Percentiles rank a stretch among this genome's conserved stretches.
Conservation (phyloP, 2,888 invertebrate species). For the Theretra japonica region DNA sequence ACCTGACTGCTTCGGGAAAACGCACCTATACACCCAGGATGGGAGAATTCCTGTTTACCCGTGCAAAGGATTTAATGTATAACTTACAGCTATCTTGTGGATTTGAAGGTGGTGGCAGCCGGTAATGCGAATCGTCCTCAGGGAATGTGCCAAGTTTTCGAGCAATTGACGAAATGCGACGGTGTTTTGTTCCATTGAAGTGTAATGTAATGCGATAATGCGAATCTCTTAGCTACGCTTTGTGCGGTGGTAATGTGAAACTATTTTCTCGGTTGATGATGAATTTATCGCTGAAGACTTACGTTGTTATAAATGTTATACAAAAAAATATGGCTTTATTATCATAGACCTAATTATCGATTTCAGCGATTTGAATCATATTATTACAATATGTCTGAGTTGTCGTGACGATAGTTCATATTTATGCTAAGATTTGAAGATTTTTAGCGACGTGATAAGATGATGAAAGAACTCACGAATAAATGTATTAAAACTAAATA, state of each 20-base stretch:
- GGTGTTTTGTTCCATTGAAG: not conserved
- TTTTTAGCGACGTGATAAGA: no score
- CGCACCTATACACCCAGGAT: constrained; percentile 40
- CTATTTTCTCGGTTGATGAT: not conserved
- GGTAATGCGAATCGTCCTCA: not conserved
- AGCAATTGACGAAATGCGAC: constrained; percentile 13
- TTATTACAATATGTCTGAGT: no score
- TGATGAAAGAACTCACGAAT: no score
- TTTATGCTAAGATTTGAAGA: no score
- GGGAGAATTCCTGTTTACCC: constrained; percentile 26
- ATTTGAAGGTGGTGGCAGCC: constrained; percentile 9
- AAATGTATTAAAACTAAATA: no score
- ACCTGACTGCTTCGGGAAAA: constrained; percentile 38
- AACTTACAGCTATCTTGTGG: constrained; percentile 23
- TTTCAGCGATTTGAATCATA: no score
- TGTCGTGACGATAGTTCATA: no score
- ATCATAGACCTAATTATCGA: no score
- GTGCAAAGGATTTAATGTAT: constrained; percentile 30
- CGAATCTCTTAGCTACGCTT: not conserved
- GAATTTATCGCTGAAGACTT: not conserved
- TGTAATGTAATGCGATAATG: constrained; percentile 8
- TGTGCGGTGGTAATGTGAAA: not conserved
- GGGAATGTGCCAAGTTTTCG: constrained; percentile 5
- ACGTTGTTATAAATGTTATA: not conserved
- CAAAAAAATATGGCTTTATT: no score